Evolutionary conservation across 2,113 vertebrate genomes (phyloP).

Genomic region (Toxostoma redivivum): DNA sequence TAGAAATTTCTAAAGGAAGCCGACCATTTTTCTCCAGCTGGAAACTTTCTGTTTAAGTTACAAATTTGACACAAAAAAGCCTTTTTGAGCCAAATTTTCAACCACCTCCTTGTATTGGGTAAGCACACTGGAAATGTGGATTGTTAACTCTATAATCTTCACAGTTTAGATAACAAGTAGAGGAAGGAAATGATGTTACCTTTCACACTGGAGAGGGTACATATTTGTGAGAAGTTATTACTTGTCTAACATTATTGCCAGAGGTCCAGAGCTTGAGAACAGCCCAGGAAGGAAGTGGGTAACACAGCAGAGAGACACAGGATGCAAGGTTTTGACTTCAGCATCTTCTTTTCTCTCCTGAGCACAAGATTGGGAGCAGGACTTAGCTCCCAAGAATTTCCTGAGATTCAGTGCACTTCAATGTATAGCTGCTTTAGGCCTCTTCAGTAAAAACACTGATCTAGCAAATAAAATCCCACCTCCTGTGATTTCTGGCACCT

Average conservation of each 20-base stretch:
- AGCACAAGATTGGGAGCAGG: not conserved
- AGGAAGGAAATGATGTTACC: not conserved
- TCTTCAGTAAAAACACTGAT: not conserved
- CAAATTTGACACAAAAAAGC: not conserved
- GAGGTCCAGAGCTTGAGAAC: not conserved
- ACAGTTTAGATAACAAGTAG: not conserved
- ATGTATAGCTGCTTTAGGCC: not conserved
- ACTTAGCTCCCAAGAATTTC: not conserved
- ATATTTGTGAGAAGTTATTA: not conserved
- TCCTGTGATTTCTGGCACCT: not conserved
- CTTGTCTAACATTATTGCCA: not conserved
- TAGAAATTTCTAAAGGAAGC: not conserved
- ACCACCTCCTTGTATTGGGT: not conserved
- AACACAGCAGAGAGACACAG: not conserved
- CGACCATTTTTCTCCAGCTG: not conserved
- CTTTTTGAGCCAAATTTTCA: not conserved
- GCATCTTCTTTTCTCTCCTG: not conserved
- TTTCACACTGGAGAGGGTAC: rapidly evolving
- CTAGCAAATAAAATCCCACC: not conserved
- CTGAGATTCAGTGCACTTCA: not conserved
- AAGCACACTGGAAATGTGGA: not conserved
- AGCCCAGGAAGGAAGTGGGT: not conserved
- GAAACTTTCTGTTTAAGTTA: not conserved
- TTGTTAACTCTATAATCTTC: not conserved
- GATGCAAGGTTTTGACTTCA: not conserved